A percentile compares a stretch with the other conserved stretches of the same genome.
These are phyloP conservation scores for Protonibea diacanthus DNA, from an alignment of 2,797 vertebrate genomes.

Conservation along the genomic window DNA sequence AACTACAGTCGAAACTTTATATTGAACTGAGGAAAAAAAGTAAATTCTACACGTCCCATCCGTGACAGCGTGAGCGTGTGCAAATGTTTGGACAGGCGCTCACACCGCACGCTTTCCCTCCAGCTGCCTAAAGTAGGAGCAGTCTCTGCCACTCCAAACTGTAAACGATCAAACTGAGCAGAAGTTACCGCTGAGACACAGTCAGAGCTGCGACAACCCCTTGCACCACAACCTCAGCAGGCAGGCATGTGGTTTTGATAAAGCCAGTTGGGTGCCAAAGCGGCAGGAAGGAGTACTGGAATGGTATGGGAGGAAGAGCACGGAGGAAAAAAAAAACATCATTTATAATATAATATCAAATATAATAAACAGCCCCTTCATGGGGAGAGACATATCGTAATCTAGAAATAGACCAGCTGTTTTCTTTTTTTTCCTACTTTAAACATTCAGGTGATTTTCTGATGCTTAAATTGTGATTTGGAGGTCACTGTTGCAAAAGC, in stretches of 20 bases:
- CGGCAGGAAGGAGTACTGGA: slow-evolving; percentile 26
- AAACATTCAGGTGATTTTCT: slow-evolving; percentile 56
- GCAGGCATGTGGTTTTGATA: slow-evolving; percentile 45
- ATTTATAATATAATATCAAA: too few species aligned
- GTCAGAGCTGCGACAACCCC: slow-evolving; percentile 17
- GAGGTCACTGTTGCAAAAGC: slow-evolving; percentile 65
- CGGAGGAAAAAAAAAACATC: not conserved
- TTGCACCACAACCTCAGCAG: slow-evolving; percentile 38
- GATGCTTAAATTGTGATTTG: slow-evolving; percentile 59
- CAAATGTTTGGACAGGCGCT: slow-evolving; percentile 6
- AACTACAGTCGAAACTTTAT: slow-evolving; percentile 7
- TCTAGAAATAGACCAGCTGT: slow-evolving; percentile 41
- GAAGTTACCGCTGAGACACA: slow-evolving; percentile 26
- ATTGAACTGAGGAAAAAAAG: not conserved
- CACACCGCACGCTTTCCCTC: slow-evolving; percentile 32
- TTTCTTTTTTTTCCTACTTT: slow-evolving; percentile 21
- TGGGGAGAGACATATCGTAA: slow-evolving; percentile 9
- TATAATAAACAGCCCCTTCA: slow-evolving; percentile 6
- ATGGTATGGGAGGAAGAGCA: not conserved
- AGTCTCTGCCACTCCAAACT: slow-evolving; percentile 40
- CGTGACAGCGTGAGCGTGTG: not conserved
- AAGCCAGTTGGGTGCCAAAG: slow-evolving; percentile 42
- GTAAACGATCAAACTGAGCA: slow-evolving; percentile 50
- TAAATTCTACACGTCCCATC: slow-evolving; percentile 10
- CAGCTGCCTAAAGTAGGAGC: slow-evolving; percentile 22